Evolutionary conservation across 1,140 invertebrate genomes (phyloP).

Genomic region (Leptonema lineaticorne): DNA sequence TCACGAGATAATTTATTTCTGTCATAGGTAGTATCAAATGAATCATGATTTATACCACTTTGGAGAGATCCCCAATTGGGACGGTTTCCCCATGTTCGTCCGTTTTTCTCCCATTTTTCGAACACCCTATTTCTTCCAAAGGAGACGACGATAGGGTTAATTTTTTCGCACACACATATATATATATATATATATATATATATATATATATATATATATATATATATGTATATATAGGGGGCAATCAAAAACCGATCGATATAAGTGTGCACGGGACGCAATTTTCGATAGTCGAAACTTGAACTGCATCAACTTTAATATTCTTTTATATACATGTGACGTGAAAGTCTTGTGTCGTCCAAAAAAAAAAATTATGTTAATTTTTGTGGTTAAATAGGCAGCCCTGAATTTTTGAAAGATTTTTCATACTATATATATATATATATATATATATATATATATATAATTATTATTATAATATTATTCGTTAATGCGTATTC

Average conservation of each 20-base stretch:
- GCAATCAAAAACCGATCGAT: not conserved
- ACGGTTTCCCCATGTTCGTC: not conserved
- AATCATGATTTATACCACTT: slow-evolving; percentile 21
- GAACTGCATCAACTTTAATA: too few relatives aligned
- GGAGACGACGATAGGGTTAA: slow-evolving; percentile 7
- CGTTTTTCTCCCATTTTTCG: not conserved
- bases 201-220: not conserved
- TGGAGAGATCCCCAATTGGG: slow-evolving; percentile 3
- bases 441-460: too few relatives aligned
- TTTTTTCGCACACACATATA: not conserved
- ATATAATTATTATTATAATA: too few relatives aligned
- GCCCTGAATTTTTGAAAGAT: too few relatives aligned
- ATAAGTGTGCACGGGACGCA: too few relatives aligned
- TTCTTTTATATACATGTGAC: too few relatives aligned
- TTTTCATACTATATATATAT: too few relatives aligned
- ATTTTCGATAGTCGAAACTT: too few relatives aligned
- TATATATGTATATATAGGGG: not conserved
- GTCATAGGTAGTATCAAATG: slow-evolving; percentile 22
- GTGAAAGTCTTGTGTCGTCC: too few relatives aligned
- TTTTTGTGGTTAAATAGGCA: too few relatives aligned
- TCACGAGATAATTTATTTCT: slow-evolving; percentile 18
- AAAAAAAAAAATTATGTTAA: too few relatives aligned
- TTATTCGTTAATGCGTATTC: too few relatives aligned
- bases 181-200: not conserved
- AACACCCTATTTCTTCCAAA: not conserved